Percentiles rank a stretch among this genome's conserved stretches.
These are phyloP conservation scores for Cirrhinus molitorella DNA, from an alignment of 2,797 vertebrate species.

Conservation along the genomic window DNA sequence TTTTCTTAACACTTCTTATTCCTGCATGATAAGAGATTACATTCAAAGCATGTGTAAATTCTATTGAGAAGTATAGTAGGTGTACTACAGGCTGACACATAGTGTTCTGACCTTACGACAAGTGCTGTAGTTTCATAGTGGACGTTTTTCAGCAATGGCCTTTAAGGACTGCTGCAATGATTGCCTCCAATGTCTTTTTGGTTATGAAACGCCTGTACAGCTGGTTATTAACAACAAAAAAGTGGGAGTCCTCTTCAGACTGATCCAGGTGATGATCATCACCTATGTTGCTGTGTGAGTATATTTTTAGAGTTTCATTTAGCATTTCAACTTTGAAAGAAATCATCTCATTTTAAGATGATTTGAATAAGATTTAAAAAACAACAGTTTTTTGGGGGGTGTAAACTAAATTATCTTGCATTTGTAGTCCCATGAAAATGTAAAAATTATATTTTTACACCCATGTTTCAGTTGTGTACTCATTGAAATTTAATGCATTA, in stretches of 20 bases:
- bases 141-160: constrained; percentile 15
- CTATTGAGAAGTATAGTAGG: not conserved
- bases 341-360: too few species aligned
- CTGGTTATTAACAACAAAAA: constrained; percentile 48
- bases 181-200: constrained; percentile 32
- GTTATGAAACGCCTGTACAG: constrained; percentile 37
- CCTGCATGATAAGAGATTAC: not conserved
- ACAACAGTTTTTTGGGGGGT: too few species aligned
- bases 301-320: too few species aligned
- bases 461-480: too few species aligned
- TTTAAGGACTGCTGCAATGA: not conserved
- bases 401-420: too few species aligned
- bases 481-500: too few species aligned
- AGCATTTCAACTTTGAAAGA: too few species aligned
- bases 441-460: too few species aligned
- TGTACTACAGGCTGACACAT: not conserved
- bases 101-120: not conserved
- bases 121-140: not conserved
- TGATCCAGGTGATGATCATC: constrained; percentile 46
- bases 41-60: constrained; percentile 30
- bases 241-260: constrained; percentile 45
- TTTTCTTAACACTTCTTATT: not conserved
- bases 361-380: too few species aligned
- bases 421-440: too few species aligned
- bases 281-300: constrained; percentile 51